phyloP scores from a whole-genome alignment of 2,888 invertebrate species.

The Blomia tropicalis region DNA sequence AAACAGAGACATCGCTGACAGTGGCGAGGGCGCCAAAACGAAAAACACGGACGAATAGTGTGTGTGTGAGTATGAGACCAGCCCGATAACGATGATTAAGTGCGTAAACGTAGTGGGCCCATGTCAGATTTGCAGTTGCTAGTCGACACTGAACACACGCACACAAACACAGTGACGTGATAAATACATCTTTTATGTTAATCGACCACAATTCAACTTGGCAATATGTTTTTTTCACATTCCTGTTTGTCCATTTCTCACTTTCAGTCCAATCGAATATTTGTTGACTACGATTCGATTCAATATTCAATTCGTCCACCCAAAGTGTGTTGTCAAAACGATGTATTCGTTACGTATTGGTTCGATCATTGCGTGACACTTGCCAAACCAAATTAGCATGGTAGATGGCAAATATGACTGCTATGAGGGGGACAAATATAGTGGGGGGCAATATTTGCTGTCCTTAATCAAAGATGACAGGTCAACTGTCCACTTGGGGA shows the following conservation, averaged over 20 bases:
- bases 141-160: neutral
- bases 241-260: no score
- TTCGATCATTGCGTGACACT: neutral
- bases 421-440: neutral
- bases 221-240: neutral
- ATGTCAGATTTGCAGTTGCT: neutral
- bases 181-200: constrained; percentile 12
- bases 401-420: neutral
- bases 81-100: constrained; percentile 7
- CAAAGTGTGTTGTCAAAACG: no score
- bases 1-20: constrained; percentile 15
- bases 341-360: neutral
- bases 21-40: constrained; percentile 1
- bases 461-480: constrained; percentile 8
- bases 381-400: neutral
- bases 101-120: constrained; percentile 2
- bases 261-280: no score
- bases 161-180: neutral
- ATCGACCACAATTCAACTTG: neutral
- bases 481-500: constrained; percentile 4
- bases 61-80: neutral
- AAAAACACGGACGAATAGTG: neutral
- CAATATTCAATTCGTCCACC: no score
- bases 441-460: no score
- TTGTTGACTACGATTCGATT: no score